These are phyloP conservation scores for Crotalus tigris DNA, from an alignment of 2,113 vertebrate species.

Conservation along the genomic window DNA sequence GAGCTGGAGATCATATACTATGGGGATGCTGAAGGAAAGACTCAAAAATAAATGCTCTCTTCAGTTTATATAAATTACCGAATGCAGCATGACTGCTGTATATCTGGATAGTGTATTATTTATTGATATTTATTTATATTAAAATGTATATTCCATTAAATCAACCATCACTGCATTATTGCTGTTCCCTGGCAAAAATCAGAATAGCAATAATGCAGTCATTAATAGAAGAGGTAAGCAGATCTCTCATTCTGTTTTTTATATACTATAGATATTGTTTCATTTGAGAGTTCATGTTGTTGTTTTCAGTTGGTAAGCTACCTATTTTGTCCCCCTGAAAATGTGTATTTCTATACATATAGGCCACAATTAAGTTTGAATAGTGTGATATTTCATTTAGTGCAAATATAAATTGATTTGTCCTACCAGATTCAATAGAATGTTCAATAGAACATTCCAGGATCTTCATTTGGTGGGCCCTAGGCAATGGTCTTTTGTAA, in stretches of 20 bases:
- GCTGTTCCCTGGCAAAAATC: not conserved
- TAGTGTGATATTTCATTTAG: not conserved
- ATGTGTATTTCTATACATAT: not conserved
- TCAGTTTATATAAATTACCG: not conserved
- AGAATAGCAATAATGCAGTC: not conserved
- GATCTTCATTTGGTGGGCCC: not conserved
- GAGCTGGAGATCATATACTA: not conserved
- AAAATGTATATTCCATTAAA: not conserved
- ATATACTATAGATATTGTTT: not conserved
- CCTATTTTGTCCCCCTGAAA: not conserved
- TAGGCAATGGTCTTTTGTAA: not conserved
- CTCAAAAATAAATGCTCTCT: not conserved
- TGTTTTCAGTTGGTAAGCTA: not conserved
- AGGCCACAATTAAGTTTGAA: not conserved
- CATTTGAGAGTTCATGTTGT: not conserved
- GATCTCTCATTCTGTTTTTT: not conserved
- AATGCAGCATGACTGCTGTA: not conserved
- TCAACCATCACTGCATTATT: not conserved
- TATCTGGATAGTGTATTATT: not conserved
- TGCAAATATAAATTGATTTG: not conserved
- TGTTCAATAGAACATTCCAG: not conserved
- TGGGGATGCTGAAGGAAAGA: not conserved
- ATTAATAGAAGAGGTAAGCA: not conserved
- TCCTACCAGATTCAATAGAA: not conserved
- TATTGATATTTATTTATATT: not conserved